Conservation (phyloP, 2,888 invertebrate genomes). For the Nezara viridula region DNA sequence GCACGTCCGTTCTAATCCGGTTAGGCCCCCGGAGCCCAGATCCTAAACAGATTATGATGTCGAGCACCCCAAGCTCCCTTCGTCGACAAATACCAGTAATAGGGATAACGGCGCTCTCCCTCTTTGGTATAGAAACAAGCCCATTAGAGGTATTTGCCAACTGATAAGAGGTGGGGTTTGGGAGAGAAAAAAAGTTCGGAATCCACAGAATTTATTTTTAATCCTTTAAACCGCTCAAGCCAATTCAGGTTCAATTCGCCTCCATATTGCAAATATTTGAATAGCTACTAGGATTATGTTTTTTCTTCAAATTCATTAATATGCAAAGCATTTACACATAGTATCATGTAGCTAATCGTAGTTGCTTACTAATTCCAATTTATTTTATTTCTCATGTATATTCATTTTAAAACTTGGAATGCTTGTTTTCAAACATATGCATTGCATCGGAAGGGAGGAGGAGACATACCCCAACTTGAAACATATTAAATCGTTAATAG, state of each 20-base stretch:
- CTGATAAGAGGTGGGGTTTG: background rate
- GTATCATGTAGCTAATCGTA: background rate
- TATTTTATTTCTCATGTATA: background rate
- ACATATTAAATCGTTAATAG: too few relatives aligned
- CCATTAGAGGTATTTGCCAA: conserved; percentile 27
- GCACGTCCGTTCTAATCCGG: conserved; percentile 3
- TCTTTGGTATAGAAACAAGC: background rate
- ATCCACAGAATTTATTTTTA: conserved; percentile 17
- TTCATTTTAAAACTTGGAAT: too few relatives aligned
- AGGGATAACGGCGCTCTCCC: background rate
- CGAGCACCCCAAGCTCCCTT: background rate
- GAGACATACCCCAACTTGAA: too few relatives aligned
- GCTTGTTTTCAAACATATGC: too few relatives aligned
- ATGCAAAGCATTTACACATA: background rate
- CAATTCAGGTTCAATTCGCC: background rate
- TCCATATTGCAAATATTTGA: background rate
- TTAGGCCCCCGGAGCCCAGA: background rate
- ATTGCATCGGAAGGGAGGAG: too few relatives aligned
- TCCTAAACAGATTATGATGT: conserved; percentile 37
- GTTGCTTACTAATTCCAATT: background rate
- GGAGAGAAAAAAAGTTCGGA: background rate
- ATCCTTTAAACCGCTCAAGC: background rate
- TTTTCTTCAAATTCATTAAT: background rate
- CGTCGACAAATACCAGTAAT: conserved; percentile 15
- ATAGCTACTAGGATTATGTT: background rate